Base-by-base conservation (phyloP, 2,888 invertebrate species). In the Sisyra terminalis region DNA sequence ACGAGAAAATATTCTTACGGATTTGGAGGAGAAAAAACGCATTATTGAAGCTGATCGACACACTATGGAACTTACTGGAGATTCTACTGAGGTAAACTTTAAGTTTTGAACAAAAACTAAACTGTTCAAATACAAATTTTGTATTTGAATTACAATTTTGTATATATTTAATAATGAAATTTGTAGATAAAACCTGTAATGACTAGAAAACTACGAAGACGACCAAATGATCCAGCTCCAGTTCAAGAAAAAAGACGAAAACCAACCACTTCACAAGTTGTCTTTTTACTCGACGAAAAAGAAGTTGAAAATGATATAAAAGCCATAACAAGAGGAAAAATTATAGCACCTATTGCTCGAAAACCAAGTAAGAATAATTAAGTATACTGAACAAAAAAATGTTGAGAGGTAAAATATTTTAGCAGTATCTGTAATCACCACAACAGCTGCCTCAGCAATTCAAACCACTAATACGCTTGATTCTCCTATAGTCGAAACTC, bases 211-310 rank as follows among this genome's bases (percentile, higher is more conserved):
- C 65, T 96, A 17, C 69, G 96, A 3, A 70, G 94, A 46, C 71
- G 96, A 16, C 93, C 93, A 0, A 94, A 96, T 60, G 94, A 94
- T 60, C 94, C 94, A 0, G 72, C 87, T 34, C 93, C 92, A 3
- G 76, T 82, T 46, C 86, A 87, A 6, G 78, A 87, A 54, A 92
- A 93, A 61, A 75, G 93, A 2, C 69, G 93, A 43, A 84, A 89
- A 56, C 79, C 84, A 3, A 78, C 85, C 2, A 75, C 78, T 36
- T 86, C 88, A 18, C 85, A 87, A 53, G 71, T 94, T n/a, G 85
- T 84, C 46, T 86, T 85, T 59, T 67, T 82, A 37, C 66, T 94
- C 45, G 92, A 92, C 52, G 93, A 94, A 50, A 78, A 82, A 49
- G 90, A 92, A 52, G 79, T 93, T 37, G 83, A 88, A 48, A 78